Base-by-base conservation (phyloP, 1,140 invertebrate genomes). In the Portunus trituberculatus region DNA sequence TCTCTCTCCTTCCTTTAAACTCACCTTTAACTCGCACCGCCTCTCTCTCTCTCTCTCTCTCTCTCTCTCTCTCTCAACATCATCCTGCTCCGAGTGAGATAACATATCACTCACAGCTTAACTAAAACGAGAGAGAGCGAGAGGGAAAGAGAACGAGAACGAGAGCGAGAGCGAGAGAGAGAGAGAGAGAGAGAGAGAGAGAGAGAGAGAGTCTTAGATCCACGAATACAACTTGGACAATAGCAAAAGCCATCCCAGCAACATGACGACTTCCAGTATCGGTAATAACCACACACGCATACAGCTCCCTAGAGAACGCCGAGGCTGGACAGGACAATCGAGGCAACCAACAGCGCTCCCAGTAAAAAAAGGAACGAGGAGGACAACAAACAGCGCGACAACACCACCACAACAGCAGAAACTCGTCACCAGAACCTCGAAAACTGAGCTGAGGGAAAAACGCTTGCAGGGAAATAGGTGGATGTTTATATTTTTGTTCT, bases 31-130 rank as follows among this genome's bases (percentile, higher is more conserved):
- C 86, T 87, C 31, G 4, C 86, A 25, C 86, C 32, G 16, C n/a
- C n/a, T 88, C 31, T 88, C 86, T 88, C 86, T 88, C 32, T 88
- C 86, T 86, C 86, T 88, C 86, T 88, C 86, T 88, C 86, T 88
- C 86, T 88, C 86, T 88, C 86, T 88, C 86, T 31, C 86, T 31
- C 86, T 31, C 86, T 31, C 86, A 32, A 8, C 29, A 8, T 45
- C 20, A 31, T 46, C 45, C 20, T 20, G 6, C 67, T 76, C 20
- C 8, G 67, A 7, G 10, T 76, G 10, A 59, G 52, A 59, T 59
- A 59, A 59, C 52, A 59, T 59, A 7, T 76, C 67, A n/a, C 20
- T 76, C 67, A 2, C 67, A n/a, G 25, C 67, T 76, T 76, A 76
- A 76, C n/a, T 20, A 76, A n/a, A 76, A 76, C n/a, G n/a, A 59